phyloP scores from a whole-genome alignment of 2,888 invertebrate genomes.

The Sesamia inferens region DNA sequence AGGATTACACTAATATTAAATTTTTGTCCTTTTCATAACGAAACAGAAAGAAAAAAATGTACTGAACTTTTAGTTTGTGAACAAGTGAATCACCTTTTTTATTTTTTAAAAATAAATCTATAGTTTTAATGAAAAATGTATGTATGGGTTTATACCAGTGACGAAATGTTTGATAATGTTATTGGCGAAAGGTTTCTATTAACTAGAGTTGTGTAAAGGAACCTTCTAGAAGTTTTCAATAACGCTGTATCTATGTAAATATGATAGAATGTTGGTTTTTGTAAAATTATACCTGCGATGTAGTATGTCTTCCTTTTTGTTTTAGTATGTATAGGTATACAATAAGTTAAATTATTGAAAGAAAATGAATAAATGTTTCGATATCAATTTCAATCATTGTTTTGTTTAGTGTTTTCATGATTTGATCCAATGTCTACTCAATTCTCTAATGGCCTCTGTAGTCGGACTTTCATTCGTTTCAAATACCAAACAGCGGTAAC shows the following conservation, averaged over 20 bases:
- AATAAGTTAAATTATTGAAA: slow-evolving; percentile 89
- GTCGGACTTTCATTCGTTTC: slow-evolving; percentile 5
- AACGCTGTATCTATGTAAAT: slow-evolving; percentile 84
- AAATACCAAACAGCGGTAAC: slow-evolving; percentile 29
- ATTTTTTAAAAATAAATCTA: slow-evolving; percentile 25
- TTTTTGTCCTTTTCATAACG: too few species aligned
- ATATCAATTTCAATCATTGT: slow-evolving; percentile 69
- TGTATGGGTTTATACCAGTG: slow-evolving; percentile 54
- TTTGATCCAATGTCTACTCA: not conserved
- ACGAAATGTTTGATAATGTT: slow-evolving; percentile 53
- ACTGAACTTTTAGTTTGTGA: too few species aligned
- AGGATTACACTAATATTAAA: too few species aligned
- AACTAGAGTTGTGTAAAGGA: slow-evolving; percentile 48
- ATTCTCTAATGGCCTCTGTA: not conserved
- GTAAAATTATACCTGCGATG: slow-evolving; percentile 74
- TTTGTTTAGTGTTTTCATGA: slow-evolving; percentile 9
- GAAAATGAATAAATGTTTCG: slow-evolving; percentile 87
- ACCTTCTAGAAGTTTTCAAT: slow-evolving; percentile 56
- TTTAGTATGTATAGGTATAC: slow-evolving; percentile 83
- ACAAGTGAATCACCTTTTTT: not conserved
- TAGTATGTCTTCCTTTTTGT: slow-evolving; percentile 88
- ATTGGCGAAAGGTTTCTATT: slow-evolving; percentile 48
- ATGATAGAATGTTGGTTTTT: slow-evolving; percentile 82
- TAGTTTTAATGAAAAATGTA: slow-evolving; percentile 48
- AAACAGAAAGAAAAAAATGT: too few species aligned